Percentiles rank a stretch among this genome's conserved stretches.
These are phyloP conservation scores for Helleia helle DNA, from an alignment of 2,888 invertebrate species.

Conservation along the genomic window DNA sequence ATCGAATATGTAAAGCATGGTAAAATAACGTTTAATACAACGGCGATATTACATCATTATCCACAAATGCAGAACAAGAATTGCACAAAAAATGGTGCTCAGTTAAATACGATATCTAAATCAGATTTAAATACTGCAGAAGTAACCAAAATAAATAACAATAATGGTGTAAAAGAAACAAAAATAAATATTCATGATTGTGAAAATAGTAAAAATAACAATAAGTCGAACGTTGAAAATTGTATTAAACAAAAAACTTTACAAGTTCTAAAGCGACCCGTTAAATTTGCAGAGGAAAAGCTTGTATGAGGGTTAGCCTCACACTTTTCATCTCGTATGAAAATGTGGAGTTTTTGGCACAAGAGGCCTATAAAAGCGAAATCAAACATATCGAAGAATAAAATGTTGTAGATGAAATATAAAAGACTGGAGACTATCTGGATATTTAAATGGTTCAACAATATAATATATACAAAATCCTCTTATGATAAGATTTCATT, in stretches of 20 bases:
- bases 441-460: slow-evolving; percentile 21
- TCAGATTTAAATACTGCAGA: slow-evolving; percentile 40
- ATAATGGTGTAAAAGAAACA: slow-evolving; percentile 39
- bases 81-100: slow-evolving; percentile 17
- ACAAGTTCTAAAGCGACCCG: slow-evolving; percentile 42
- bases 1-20: slow-evolving; percentile 57
- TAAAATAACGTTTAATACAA: slow-evolving; percentile 63
- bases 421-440: slow-evolving; percentile 42
- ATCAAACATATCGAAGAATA: slow-evolving; percentile 42
- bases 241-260: slow-evolving; percentile 29
- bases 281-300: slow-evolving; percentile 63
- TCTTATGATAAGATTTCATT: slow-evolving; percentile 26
- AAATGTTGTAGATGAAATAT: slow-evolving; percentile 39
- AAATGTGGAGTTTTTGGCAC: slow-evolving; percentile 36
- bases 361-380: slow-evolving; percentile 31
- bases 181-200: slow-evolving; percentile 24
- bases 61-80: slow-evolving; percentile 49
- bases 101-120: slow-evolving; percentile 35
- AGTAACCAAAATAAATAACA: slow-evolving; percentile 37
- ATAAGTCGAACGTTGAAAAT: slow-evolving; percentile 33
- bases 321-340: slow-evolving; percentile 28
- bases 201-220: slow-evolving; percentile 50
- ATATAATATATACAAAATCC: slow-evolving; percentile 19
- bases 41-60: slow-evolving; percentile 62
- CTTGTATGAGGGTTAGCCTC: slow-evolving; percentile 60